Evolutionary conservation across 2,797 vertebrate genomes (phyloP).

Genomic region (Sebastes hubbsi): DNA sequence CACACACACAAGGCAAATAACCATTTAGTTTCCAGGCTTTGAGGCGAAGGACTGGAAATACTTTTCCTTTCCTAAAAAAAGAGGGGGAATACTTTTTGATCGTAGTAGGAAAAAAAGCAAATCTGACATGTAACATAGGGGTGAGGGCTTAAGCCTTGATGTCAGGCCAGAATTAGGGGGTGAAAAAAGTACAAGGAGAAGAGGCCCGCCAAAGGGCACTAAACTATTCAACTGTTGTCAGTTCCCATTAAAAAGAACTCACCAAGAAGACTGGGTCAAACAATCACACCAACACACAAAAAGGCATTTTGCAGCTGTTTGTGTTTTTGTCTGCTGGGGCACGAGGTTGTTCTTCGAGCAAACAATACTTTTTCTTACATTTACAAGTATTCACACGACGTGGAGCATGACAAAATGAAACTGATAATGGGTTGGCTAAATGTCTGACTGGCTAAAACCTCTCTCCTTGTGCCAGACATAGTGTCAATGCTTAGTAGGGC

Average conservation of each 20-base stretch:
- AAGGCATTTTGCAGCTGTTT: conserved; percentile 18
- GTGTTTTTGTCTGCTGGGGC: conserved; percentile 9
- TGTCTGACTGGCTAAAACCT: conserved; percentile 13
- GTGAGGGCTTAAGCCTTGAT: conserved; percentile 60
- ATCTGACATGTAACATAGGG: conserved; percentile 62
- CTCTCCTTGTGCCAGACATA: conserved; percentile 1
- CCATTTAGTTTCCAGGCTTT: conserved; percentile 15
- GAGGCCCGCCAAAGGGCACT: conserved; percentile 55
- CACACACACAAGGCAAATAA: conserved; percentile 32
- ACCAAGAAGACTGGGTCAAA: conserved; percentile 67
- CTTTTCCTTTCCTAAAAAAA: conserved; percentile 21
- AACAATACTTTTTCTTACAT: conserved; percentile 1
- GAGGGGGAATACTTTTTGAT: conserved; percentile 39
- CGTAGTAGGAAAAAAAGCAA: conserved; percentile 40
- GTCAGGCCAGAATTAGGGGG: conserved; percentile 51
- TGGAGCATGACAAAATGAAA: conserved; percentile 27
- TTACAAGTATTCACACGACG: background rate
- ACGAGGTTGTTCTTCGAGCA: conserved; percentile 5
- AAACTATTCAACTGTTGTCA: conserved; percentile 76
- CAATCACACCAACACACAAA: conserved; percentile 49
- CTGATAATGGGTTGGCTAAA: conserved; percentile 1
- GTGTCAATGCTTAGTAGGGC: background rate
- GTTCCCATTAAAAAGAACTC: conserved; percentile 70
- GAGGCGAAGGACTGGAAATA: conserved; percentile 20
- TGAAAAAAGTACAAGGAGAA: conserved; percentile 52